phyloP scores from a whole-genome alignment of 1,140 invertebrate species.

The Ostrea edulis region DNA sequence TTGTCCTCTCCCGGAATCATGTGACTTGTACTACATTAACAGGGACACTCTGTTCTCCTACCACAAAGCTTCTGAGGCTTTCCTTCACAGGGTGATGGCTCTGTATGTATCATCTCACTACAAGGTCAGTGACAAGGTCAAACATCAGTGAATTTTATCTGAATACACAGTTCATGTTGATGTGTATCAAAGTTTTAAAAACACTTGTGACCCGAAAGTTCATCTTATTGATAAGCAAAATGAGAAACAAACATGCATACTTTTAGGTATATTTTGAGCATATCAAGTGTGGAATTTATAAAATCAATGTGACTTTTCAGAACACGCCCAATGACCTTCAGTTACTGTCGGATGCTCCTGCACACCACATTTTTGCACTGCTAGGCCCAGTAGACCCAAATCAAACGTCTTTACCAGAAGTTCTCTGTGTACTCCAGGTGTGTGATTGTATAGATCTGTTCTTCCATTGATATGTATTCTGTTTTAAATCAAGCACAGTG shows the following conservation, averaged over 20 bases:
- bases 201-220: no score
- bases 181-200: no score
- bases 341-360: constrained; percentile 98
- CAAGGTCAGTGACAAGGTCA: constrained; percentile 82
- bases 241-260: no score
- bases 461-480: background rate
- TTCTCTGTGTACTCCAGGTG: constrained; percentile 94
- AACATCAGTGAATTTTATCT: no score
- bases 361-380: constrained; percentile 97
- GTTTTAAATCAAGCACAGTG: background rate
- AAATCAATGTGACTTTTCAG: constrained; percentile 78
- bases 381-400: constrained; percentile 90
- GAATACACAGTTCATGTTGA: no score
- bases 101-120: constrained; percentile 99
- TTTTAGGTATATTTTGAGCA: no score
- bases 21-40: constrained; percentile 90
- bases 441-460: background rate
- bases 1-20: constrained; percentile 92
- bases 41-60: constrained; percentile 98
- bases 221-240: no score
- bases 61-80: constrained; percentile 96
- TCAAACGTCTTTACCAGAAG: constrained; percentile 87
- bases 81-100: constrained; percentile 94
- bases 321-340: constrained; percentile 99
- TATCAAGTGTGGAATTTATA: no score